Conservation (phyloP, 2,797 vertebrate genomes). For the Salmo trutta region DNA sequence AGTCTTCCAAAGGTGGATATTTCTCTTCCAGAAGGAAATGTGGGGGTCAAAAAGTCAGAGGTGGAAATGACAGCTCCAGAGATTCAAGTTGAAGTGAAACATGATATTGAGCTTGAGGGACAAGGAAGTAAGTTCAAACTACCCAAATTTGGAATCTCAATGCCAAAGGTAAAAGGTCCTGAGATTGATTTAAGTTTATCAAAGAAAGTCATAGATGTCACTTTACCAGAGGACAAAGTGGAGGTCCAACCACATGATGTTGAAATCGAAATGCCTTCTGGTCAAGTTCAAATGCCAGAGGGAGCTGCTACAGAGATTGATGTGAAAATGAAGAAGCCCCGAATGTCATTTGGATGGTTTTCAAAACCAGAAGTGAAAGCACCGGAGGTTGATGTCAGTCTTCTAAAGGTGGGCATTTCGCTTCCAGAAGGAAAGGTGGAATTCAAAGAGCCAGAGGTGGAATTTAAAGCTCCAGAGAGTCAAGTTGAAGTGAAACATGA, state of each 20-base stretch:
- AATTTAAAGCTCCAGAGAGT: conserved; percentile 7
- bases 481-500: background rate
- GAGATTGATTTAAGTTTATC: conserved; percentile 25
- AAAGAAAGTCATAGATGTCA: conserved; percentile 27
- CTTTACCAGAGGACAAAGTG: conserved; percentile 27
- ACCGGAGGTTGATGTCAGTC: background rate
- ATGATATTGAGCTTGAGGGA: conserved; percentile 19
- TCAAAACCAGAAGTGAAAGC: conserved; percentile 28
- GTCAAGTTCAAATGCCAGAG: conserved; percentile 26
- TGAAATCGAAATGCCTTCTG: conserved; percentile 26
- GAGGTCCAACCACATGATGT: conserved; percentile 7
- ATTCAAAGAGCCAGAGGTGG: conserved; percentile 3
- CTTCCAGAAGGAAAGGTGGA: conserved; percentile 22
- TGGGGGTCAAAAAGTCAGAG: conserved; percentile 1
- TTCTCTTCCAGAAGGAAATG: no score
- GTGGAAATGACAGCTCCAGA: conserved; percentile 39
- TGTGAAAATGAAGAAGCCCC: conserved; percentile 8
- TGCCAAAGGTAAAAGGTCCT: conserved; percentile 37
- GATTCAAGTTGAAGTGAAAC: conserved; percentile 5
- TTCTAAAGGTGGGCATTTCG: conserved; percentile 15
- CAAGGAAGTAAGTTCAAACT: conserved; percentile 55
- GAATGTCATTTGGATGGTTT: conserved; percentile 39
- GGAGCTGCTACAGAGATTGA: conserved; percentile 22
- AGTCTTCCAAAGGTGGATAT: no score
- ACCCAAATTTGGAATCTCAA: conserved; percentile 61